Base-by-base conservation (phyloP, 2,888 invertebrate species). In the Halocaridina rubra region DNA sequence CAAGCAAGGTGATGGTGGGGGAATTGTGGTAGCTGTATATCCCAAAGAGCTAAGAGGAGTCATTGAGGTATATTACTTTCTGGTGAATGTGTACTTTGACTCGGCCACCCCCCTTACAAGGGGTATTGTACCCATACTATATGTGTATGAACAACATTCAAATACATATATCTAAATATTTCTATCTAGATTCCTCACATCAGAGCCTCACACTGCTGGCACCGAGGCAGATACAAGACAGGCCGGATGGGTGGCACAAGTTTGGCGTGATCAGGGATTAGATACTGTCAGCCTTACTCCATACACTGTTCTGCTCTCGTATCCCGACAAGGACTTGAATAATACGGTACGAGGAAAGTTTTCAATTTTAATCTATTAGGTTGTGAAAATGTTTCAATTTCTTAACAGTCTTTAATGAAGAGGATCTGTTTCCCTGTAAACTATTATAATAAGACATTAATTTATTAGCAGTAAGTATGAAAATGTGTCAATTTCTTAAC, bases 251-350 rank as follows among this genome's bases (percentile, higher is more conserved):
- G 84, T 86, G 39, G 77, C 82, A 0, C 69, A 72, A n/a, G 27
- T 24, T 61, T 88, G 86, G 86, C 29, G 72, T n/a, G 76, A 78
- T 22, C 71, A 76, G 32, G 88, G 86, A 30, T 33, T 88, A 27
- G 88, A 88, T 46, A 53, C 32, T 24, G 88, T 88, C 10, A 71
- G 84, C 13, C 69, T 75, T 22, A 59, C 69, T 39, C 69, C 64
- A n/a, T 88, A 86, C 27, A 77, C 76, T 16, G 84, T 88, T 22
- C 64, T 84, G 2, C 86, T 88, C 27, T 86, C 88, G 0, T 88
- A 85, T 61, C 88, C 88, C 16, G 59, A 86, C 74, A 30, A 27
- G 3, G 29, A 77, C 13, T 59, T 16, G 67, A 78, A 29, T 64
- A 78, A 64, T 27, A 64, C 24, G 33, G 78, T 78, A 32, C 61